Evolutionary conservation across 2,888 invertebrate species (phyloP).

Genomic region (Microplitis manilae): DNA sequence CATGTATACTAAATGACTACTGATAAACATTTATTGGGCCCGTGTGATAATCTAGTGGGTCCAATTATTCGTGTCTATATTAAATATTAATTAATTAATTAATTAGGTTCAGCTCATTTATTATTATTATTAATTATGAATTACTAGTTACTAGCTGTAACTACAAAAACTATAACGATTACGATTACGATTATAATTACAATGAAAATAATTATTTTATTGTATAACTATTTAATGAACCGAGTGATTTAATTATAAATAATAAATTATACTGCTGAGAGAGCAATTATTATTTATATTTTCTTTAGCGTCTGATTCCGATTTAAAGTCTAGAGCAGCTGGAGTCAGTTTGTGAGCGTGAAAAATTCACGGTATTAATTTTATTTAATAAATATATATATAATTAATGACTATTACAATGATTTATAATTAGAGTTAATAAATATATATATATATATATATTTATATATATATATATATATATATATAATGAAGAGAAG

Average conservation of each 20-base stretch:
- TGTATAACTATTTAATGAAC: neutral
- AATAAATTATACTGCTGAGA: neutral
- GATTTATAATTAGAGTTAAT: no score
- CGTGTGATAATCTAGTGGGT: slow-evolving; percentile 70
- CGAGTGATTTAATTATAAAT: slow-evolving; percentile 2
- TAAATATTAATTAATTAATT: slow-evolving; percentile 41
- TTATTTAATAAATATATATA: no score
- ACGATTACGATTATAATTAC: no score
- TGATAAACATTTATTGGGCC: slow-evolving; percentile 56
- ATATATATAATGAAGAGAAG: slow-evolving; percentile 27
- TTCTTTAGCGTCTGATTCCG: neutral
- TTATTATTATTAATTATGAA: slow-evolving; percentile 30
- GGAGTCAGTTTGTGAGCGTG: no score
- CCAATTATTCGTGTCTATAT: slow-evolving; percentile 44
- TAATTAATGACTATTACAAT: no score
- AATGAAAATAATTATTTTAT: slow-evolving; percentile 65
- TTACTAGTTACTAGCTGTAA: no score
- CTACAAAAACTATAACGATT: no score
- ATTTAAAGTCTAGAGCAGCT: no score
- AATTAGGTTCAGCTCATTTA: slow-evolving; percentile 32
- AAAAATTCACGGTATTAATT: no score
- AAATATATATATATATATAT: neutral
- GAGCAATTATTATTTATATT: neutral
- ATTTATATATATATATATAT: slow-evolving; percentile 8
- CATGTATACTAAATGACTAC: neutral